Evolutionary conservation across 2,797 vertebrate species (phyloP), one percentile per base, ranked within the genome.

Genomic region (Mormyrops boulengeri): DNA sequence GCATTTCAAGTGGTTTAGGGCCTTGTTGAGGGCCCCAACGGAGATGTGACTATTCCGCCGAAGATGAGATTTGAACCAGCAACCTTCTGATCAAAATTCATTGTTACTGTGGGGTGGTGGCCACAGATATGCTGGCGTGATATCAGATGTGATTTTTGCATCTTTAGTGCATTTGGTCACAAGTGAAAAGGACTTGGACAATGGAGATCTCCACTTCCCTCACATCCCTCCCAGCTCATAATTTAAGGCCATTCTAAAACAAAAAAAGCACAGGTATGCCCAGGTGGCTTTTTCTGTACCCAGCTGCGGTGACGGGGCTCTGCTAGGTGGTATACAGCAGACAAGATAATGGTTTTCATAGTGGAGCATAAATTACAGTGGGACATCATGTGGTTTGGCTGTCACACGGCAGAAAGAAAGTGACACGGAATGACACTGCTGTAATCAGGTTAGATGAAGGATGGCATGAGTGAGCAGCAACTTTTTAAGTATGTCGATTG

Each of bases 111-210:
- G 2, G 90, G 90, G 85, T 57, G 69, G 52, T 52, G 86, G 52
- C 90, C 89, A 86, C 90, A 91, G 92, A 92, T 89, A 88, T 90
- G 69, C 55, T 52, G 77, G 84, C 38, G 86, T 89, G 88, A 87
- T 90, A 62, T 89, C 86, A 30, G 89, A 55, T 89, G 90, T 89
- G 90, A 89, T 73, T 86, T 88, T 80, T 57, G 22, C 30, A 57
- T 88, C 9, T 88, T 62, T 88, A 30, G 8, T 62, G 6, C 85
- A 55, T 89, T 89, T 92, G 34, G 88, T 89, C 90, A 86, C 73
- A 89, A 82, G 55, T 90, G 89, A 92, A 90, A 90, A 17, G 12
- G 30, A 17, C 30, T 73, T 73, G 34, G 69, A 7, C 69, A 73
- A 2, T 38, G 30, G 66, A 73, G 69, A 12, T 73, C 66, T 38